phyloP scores from a whole-genome alignment of 2,888 invertebrate species.

The Limnephilus marmoratus region DNA sequence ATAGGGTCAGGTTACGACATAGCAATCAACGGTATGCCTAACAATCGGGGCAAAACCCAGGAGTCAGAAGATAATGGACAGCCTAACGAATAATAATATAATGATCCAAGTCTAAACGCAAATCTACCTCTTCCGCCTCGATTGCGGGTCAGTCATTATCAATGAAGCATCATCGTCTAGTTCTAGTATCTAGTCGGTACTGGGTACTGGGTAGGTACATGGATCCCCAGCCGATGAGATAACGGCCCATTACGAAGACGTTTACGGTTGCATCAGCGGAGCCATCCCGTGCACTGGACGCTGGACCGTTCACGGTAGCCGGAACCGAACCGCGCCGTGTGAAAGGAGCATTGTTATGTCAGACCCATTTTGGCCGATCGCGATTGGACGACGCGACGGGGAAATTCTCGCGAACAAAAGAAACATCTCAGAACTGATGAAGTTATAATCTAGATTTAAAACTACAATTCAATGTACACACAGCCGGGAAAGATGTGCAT shows the following conservation, averaged over 20 bases:
- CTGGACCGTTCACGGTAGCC: not conserved
- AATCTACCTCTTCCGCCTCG: constrained; percentile 33
- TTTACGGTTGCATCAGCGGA: constrained; percentile 32
- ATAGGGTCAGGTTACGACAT: not conserved
- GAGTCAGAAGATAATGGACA: not conserved
- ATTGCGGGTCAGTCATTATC: constrained; percentile 6
- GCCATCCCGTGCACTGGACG: not conserved
- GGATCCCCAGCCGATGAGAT: constrained; percentile 10
- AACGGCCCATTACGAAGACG: not conserved
- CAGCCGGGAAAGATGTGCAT: not conserved
- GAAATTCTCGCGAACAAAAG: constrained; percentile 16
- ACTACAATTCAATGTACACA: not conserved
- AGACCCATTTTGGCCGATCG: constrained; percentile 2
- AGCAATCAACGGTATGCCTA: not conserved
- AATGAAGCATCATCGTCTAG: constrained; percentile 12
- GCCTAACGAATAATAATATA: constrained; percentile 27
- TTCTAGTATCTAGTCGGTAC: not conserved
- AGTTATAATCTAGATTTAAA: not conserved
- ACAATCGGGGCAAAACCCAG: not conserved
- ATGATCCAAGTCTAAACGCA: constrained; percentile 25
- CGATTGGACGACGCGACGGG: not conserved
- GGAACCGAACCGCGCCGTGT: constrained; percentile 23
- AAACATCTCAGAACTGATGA: not conserved
- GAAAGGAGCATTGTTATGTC: constrained; percentile 41
- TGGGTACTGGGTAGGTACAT: not conserved